Evolutionary conservation across 2,113 vertebrate species (phyloP).

Genomic region (Burhinus bistriatus): DNA sequence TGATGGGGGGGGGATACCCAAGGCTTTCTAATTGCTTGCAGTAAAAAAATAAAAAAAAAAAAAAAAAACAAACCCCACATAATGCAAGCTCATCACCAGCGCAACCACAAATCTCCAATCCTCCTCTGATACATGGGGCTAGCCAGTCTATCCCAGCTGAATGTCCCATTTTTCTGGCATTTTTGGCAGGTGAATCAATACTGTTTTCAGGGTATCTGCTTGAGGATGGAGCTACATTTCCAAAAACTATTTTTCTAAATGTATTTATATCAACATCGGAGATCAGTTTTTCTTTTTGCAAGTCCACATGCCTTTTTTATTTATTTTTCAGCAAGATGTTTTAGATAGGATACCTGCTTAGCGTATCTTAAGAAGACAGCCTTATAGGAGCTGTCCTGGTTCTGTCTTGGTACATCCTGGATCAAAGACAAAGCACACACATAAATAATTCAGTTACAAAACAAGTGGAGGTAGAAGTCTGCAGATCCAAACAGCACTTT

Average conservation of each 20-base stretch:
- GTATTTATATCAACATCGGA: not conserved
- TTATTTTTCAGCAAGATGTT: not conserved
- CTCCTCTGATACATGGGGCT: not conserved
- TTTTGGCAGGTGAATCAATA: conserved; percentile 13
- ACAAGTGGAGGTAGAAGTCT: not conserved
- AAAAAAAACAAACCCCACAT: not conserved
- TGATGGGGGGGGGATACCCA: conserved; percentile 10
- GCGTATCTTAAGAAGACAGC: conserved; percentile 59
- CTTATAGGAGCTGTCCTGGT: conserved; percentile 29
- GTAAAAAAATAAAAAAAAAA: conserved; percentile 6
- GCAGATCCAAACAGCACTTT: not conserved
- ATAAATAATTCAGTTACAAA: conserved; percentile 9
- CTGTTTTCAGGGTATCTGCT: conserved; percentile 1
- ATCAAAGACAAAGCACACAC: conserved; percentile 16
- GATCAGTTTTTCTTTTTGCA: not conserved
- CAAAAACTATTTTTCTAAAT: not conserved
- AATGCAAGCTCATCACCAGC: not conserved
- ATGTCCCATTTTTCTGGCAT: not conserved
- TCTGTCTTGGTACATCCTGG: conserved; percentile 47
- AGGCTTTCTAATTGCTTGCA: conserved; percentile 60
- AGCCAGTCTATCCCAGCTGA: not conserved
- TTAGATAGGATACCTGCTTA: conserved; percentile 65
- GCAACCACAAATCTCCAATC: not conserved
- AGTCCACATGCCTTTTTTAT: not conserved
- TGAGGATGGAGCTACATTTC: not conserved